Conservation (phyloP, 1,140 invertebrate genomes). For the Pseudachorutes palmiensis region DNA sequence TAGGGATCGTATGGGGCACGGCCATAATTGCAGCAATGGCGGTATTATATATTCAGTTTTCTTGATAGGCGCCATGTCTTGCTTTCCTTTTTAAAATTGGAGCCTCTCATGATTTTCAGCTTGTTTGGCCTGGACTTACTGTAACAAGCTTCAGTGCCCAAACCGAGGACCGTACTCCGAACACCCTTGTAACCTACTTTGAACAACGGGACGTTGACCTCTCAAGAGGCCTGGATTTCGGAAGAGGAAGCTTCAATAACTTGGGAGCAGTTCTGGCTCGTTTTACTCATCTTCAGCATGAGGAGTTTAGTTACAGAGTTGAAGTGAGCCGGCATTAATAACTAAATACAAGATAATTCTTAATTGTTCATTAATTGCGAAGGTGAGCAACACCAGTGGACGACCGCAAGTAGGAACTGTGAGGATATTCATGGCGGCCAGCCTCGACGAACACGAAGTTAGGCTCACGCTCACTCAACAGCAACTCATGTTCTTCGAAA, state of each 20-base stretch:
- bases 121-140: neutral
- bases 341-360: neutral
- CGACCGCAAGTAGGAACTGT: slow-evolving; percentile 51
- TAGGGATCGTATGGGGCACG: neutral
- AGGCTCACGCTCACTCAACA: slow-evolving; percentile 56
- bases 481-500: slow-evolving; percentile 61
- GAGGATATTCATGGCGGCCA: slow-evolving; percentile 65
- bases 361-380: slow-evolving; percentile 36
- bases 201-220: slow-evolving; percentile 63
- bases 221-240: slow-evolving; percentile 64
- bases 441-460: slow-evolving; percentile 56
- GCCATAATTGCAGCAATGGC: neutral
- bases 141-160: neutral
- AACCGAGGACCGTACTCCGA: slow-evolving; percentile 19
- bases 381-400: neutral
- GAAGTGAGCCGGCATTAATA: neutral
- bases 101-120: neutral
- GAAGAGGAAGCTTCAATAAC: slow-evolving; percentile 44
- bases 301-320: slow-evolving; percentile 54
- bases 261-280: slow-evolving; percentile 59
- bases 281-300: slow-evolving; percentile 65
- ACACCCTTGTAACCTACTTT: slow-evolving; percentile 56
- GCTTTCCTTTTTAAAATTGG: neutral
- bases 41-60: neutral
- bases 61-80: neutral